Evolutionary conservation across 2,888 invertebrate genomes (phyloP).

Genomic region (Gari tellinella): DNA sequence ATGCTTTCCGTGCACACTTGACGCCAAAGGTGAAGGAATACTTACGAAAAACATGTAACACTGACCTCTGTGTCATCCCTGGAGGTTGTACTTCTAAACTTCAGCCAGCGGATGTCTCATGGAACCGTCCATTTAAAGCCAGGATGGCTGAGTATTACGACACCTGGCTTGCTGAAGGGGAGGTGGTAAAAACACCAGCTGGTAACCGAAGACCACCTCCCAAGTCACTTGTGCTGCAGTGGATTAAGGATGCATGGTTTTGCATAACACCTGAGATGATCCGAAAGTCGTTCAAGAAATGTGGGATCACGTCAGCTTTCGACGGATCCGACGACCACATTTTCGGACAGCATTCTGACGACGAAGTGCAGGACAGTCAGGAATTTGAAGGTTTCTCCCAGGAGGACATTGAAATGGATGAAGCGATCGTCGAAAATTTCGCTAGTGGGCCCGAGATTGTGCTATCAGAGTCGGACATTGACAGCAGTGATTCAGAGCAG

Average conservation of each 20-base stretch:
- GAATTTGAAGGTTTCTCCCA: constrained; percentile 4
- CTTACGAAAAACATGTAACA: constrained; percentile 2
- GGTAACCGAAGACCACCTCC: constrained; percentile 17
- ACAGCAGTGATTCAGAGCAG: too few relatives aligned
- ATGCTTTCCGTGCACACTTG: constrained; percentile 21
- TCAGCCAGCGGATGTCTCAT: constrained; percentile 38
- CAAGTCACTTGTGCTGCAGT: constrained; percentile 10
- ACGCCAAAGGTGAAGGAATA: constrained; percentile 6
- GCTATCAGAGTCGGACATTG: too few relatives aligned
- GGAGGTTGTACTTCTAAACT: constrained; percentile 37
- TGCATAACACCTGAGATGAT: constrained; percentile 15
- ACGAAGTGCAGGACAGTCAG: not conserved
- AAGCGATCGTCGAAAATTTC: not conserved
- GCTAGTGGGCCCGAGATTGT: not conserved
- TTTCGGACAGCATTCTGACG: constrained; percentile 11
- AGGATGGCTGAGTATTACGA: constrained; percentile 27
- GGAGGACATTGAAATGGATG: constrained; percentile 6
- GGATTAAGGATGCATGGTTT: constrained; percentile 28
- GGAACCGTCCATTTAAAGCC: constrained; percentile 39
- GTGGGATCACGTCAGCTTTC: constrained; percentile 22
- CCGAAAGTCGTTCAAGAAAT: constrained; percentile 22
- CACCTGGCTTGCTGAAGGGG: constrained; percentile 28
- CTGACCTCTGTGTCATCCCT: constrained; percentile 30
- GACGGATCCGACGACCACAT: constrained; percentile 36
- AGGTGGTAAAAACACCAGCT: constrained; percentile 4